Base-by-base conservation (phyloP, 2,888 invertebrate species). In the Erebia ligea region DNA sequence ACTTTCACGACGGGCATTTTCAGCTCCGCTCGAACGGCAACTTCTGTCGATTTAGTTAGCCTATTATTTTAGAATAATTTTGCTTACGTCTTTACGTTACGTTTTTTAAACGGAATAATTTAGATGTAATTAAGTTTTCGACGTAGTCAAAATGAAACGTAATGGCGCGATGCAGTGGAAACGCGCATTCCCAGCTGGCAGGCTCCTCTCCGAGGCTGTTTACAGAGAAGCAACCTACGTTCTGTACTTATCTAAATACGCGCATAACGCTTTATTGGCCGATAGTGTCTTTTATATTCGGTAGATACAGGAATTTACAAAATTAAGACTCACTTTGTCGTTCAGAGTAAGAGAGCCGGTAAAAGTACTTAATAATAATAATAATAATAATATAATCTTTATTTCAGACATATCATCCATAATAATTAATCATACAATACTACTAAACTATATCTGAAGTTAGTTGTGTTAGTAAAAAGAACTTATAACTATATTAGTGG, bases 251-350 rank as follows among this genome's bases (percentile, higher is more conserved):
- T 68, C 64, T 64, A 52, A 62, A 63, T 57, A 48, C 62, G 34
- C 52, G 59, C 50, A 59, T 71, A 68, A 68, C 68, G 34, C 50
- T 64, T 64, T 65, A 68, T 63, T 58, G 34, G 34, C 62, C 52
- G 54, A 48, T 21, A 63, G 45, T 54, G 21, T 54, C 11, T 63
- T 59, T 54, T 65, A 17, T 40, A 40, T 52, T 17, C 11, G 17
- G 40, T 25, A 19, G 13, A n/a, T 40, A 9, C 17, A 61, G 19
- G 21, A 45, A 45, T 45, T 42, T 17, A 9, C 8, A 42, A 21
- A 59, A n/a, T n/a, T n/a, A n/a, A 59, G n/a, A n/a, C 58, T 40
- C 10, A 11, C n/a, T 59, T 59, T n/a, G 6, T 17, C n/a, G n/a
- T 40, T 40, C 6, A 3, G 6, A 9, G 40, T 40, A 40, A 40